These are phyloP conservation scores for Agrochola lota DNA, from an alignment of 2,888 invertebrate genomes.

Conservation along the genomic window DNA sequence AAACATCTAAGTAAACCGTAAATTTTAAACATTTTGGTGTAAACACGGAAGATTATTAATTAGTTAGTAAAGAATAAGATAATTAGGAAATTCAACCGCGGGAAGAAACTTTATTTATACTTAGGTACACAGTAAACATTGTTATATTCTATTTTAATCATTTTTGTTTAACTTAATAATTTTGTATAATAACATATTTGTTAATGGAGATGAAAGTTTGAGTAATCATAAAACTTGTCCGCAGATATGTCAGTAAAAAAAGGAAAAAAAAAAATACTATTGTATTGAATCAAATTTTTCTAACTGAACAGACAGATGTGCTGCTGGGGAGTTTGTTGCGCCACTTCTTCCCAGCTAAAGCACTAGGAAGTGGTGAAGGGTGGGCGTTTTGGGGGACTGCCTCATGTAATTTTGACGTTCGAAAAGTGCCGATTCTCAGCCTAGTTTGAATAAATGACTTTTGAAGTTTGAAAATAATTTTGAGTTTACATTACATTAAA, in stretches of 20 bases:
- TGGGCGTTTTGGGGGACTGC: no score
- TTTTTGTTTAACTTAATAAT: background rate
- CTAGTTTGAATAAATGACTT: no score
- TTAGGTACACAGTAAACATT: background rate
- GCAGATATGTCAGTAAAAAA: background rate
- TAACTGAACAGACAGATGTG: no score
- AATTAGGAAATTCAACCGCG: constrained; percentile 27
- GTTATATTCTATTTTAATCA: background rate
- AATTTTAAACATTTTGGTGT: constrained; percentile 26
- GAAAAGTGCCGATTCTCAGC: no score
- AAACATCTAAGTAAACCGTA: constrained; percentile 13
- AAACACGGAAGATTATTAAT: constrained; percentile 39
- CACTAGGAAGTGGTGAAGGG: no score
- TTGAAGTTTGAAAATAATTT: no score
- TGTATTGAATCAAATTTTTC: no score
- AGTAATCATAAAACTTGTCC: background rate
- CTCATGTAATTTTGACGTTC: no score
- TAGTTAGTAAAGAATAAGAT: background rate
- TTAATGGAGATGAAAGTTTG: background rate
- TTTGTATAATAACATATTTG: background rate
- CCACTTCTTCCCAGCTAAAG: no score
- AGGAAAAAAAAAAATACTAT: no score
- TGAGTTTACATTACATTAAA: background rate
- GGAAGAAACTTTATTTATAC: background rate
- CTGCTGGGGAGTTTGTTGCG: no score